Evolutionary conservation across 1,140 invertebrate genomes (phyloP).

Genomic region (Homalodisca vitripennis): DNA sequence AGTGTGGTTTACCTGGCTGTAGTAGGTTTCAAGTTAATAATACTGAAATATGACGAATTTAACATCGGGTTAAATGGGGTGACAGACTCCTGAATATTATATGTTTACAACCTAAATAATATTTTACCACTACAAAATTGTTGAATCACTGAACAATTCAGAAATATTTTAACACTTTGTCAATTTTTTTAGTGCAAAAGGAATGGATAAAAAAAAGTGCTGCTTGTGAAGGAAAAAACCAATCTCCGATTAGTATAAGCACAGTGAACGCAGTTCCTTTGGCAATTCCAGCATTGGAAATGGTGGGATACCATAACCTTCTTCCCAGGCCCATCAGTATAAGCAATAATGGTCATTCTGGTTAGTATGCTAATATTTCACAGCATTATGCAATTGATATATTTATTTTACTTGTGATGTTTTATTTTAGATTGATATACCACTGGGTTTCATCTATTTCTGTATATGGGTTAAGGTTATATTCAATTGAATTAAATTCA

Average conservation of each 20-base stretch:
- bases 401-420: too few species aligned
- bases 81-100: too few species aligned
- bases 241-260: slow-evolving; percentile 64
- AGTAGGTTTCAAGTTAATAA: too few species aligned
- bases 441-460: too few species aligned
- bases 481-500: too few species aligned
- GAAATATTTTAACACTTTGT: neutral
- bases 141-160: neutral
- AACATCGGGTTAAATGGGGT: too few species aligned
- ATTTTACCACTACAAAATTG: neutral
- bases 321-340: slow-evolving; percentile 58
- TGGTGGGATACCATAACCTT: slow-evolving; percentile 67
- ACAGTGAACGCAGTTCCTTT: slow-evolving; percentile 56
- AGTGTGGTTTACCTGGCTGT: too few species aligned
- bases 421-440: too few species aligned
- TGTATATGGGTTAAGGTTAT: too few species aligned
- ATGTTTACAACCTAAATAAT: neutral
- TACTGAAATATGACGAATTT: too few species aligned
- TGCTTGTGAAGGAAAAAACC: slow-evolving; percentile 60
- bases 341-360: slow-evolving; percentile 67
- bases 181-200: slow-evolving; percentile 50
- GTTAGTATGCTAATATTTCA: slow-evolving; percentile 48
- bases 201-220: slow-evolving; percentile 56
- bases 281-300: slow-evolving; percentile 66
- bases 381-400: too few species aligned